Evolutionary conservation across 1,140 invertebrate species (phyloP).

Genomic region (Cyclina sinensis): DNA sequence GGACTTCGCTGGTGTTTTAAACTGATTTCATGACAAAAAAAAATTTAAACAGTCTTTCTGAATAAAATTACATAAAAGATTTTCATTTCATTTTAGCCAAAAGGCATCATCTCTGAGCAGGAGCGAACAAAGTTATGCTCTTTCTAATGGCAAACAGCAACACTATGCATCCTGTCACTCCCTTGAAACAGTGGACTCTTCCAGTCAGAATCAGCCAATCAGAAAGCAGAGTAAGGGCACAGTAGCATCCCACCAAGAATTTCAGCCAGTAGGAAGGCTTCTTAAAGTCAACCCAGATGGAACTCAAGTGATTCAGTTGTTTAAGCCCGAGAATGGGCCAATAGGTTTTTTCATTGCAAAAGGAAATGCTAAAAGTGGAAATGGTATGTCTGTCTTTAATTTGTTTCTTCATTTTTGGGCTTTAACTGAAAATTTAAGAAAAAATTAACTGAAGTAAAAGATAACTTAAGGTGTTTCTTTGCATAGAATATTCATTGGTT

Average conservation of each 20-base stretch:
- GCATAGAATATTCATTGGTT: too few relatives aligned
- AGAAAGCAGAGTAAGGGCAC: slow-evolving; percentile 18
- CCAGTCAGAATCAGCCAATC: slow-evolving; percentile 41
- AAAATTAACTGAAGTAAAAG: too few relatives aligned
- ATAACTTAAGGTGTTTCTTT: too few relatives aligned
- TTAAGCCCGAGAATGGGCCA: slow-evolving; percentile 80
- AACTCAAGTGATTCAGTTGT: slow-evolving; percentile 81
- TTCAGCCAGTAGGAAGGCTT: slow-evolving; percentile 75
- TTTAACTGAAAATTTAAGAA: too few relatives aligned
- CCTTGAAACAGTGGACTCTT: not conserved
- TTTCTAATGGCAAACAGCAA: slow-evolving; percentile 31
- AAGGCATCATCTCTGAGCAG: not conserved
- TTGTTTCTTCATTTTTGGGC: too few relatives aligned
- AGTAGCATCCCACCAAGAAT: not conserved
- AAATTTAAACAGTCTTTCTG: too few relatives aligned
- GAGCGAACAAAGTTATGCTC: not conserved
- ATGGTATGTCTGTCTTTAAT: slow-evolving; percentile 84
- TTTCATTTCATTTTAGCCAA: slow-evolving; percentile 5
- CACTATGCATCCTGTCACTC: slow-evolving; percentile 62
- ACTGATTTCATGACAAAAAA: too few relatives aligned
- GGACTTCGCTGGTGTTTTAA: too few relatives aligned
- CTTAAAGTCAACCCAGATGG: slow-evolving; percentile 81
- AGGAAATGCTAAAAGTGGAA: slow-evolving; percentile 82
- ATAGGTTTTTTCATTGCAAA: slow-evolving; percentile 85
- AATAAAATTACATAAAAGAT: too few relatives aligned